These are phyloP conservation scores for Perodicticus potto DNA, from an alignment of 2,797 vertebrate genomes.

Conservation along the genomic window DNA sequence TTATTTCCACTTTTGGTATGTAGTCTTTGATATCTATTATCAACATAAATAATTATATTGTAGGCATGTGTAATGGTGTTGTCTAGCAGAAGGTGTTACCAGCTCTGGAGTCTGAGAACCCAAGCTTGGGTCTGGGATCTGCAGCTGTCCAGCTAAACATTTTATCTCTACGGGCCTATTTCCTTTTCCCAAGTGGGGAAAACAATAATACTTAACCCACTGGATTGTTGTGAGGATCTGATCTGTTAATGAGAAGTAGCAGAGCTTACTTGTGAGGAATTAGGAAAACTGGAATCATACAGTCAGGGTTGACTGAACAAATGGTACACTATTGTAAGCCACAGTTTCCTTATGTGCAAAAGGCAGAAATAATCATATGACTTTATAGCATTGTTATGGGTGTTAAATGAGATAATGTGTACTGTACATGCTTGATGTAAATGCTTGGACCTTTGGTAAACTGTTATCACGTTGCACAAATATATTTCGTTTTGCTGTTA, in stretches of 20 bases:
- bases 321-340: neutral
- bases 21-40: slow-evolving; percentile 68
- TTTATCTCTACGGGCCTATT: slow-evolving; percentile 59
- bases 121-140: slow-evolving; percentile 51
- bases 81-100: slow-evolving; percentile 58
- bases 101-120: slow-evolving; percentile 50
- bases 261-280: slow-evolving; percentile 46
- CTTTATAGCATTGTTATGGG: neutral
- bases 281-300: slow-evolving; percentile 5
- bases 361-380: neutral
- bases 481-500: slow-evolving; percentile 11
- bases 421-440: neutral
- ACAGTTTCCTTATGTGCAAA: slow-evolving; percentile 50
- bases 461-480: slow-evolving; percentile 14
- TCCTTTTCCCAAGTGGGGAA: slow-evolving; percentile 41
- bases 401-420: slow-evolving; percentile 25
- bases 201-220: slow-evolving; percentile 51
- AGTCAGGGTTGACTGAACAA: slow-evolving; percentile 24
- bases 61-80: slow-evolving; percentile 27
- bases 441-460: slow-evolving; percentile 10
- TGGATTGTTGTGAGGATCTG: slow-evolving; percentile 5
- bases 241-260: slow-evolving; percentile 17
- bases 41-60: slow-evolving; percentile 73
- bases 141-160: slow-evolving; percentile 49
- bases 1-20: slow-evolving; percentile 66